A percentile compares a stretch with the other conserved stretches of the same genome.
Conservation (phyloP, 2,888 invertebrate species). For the Tortricodes alternella region DNA sequence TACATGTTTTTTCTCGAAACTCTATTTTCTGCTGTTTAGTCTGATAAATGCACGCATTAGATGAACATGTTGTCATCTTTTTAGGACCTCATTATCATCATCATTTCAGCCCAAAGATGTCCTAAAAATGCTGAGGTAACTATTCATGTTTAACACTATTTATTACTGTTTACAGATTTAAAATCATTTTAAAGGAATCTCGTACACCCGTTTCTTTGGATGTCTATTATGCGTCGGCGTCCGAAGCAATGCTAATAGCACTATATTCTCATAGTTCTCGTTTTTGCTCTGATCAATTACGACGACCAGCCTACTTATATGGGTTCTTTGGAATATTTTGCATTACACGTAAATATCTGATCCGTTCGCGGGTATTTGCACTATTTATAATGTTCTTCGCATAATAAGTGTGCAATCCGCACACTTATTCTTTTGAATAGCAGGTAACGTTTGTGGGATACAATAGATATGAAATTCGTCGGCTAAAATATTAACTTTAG, state of each 20-base stretch:
- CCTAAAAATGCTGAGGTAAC: too few species aligned
- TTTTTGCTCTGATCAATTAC: constrained; percentile 66
- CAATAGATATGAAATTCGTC: constrained; percentile 73
- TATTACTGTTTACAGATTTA: neutral
- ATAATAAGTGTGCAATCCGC: constrained; percentile 69
- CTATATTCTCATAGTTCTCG: constrained; percentile 15
- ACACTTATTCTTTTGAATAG: constrained; percentile 62
- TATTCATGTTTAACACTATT: neutral
- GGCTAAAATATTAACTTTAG: constrained; percentile 79
- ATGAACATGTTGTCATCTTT: too few species aligned
- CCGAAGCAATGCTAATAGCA: neutral
- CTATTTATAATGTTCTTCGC: constrained; percentile 57
- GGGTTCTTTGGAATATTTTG: constrained; percentile 47
- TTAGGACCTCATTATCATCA: too few species aligned
- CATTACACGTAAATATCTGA: constrained; percentile 53
- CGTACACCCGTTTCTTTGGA: constrained; percentile 3
- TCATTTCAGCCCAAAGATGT: too few species aligned
- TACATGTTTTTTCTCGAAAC: too few species aligned
- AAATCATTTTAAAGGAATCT: neutral
- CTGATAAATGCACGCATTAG: too few species aligned
- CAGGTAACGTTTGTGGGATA: constrained; percentile 71
- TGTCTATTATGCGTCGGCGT: neutral
- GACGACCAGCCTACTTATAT: constrained; percentile 63
- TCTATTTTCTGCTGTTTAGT: too few species aligned
- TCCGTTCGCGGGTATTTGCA: constrained; percentile 57